Base-by-base conservation (phyloP, 2,888 invertebrate genomes). In the Leptopilina drosophilae region DNA sequence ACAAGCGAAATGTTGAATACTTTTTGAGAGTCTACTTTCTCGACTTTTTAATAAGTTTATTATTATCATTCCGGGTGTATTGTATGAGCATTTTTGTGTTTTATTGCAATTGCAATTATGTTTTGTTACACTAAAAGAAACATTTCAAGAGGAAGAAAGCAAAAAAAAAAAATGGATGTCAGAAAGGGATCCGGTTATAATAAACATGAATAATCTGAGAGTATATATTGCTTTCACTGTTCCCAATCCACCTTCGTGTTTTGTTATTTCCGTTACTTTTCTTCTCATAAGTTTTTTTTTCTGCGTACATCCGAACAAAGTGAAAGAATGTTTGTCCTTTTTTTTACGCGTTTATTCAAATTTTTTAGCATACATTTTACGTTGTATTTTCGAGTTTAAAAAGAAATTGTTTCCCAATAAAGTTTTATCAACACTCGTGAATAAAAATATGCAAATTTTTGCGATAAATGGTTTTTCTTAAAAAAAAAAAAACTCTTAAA, bases 231-330 rank as follows among this genome's bases (percentile, higher is more conserved):
- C 69, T 73, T 73, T 73, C 69, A 56, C 69, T 73, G 53, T 53
- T 69, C 53, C 33, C 56, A 73, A 73, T 73, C 69, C 53, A 73
- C 53, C 56, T 33, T 73, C 26, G 26, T 56, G 56, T 73, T 56
- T 56, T 53, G 53, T 73, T 73, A 73, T 73, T 73, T 56, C 69
- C 56, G 56, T 73, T 73, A 73, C 69, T 69, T 73, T 73, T 56
- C 53, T 73, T 56, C 69, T 73, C 69, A 49, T 11, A 26, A 49
- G 46, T 69, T 69, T 49, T 69, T 49, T 69, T 69, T 49, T 69
- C 26, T 69, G 20, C 49, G 26, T 49, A 49, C 12, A 49, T 73
- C 53, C 26, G 69, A 73, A 53, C 26, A 69, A 69, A 69, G 69
- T 49, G n/a, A 53, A 69, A 26, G 26, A 53, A 33, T 69, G 53